Base-by-base conservation (phyloP, 2,888 invertebrate species). In the Tiliacea citrago region DNA sequence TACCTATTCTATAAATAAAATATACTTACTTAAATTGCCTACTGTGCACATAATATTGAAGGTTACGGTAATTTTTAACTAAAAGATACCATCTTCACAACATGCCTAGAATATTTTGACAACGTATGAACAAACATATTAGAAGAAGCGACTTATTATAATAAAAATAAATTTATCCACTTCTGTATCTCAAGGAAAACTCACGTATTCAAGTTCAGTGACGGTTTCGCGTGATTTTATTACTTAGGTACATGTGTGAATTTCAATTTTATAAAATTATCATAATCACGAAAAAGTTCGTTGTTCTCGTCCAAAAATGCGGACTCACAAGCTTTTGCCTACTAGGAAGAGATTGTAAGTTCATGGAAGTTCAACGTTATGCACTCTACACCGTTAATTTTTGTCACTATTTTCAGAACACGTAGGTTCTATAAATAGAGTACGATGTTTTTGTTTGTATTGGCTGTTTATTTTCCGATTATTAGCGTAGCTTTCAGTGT, bases 271-370 rank as follows among this genome's bases (percentile, higher is more conserved):
- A n/a, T n/a, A n/a, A n/a, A n/a, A 75, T 74, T 66, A 76, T 82
- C 72, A 24, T 65, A 70, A 68, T 39, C 74, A 77, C 69, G 68
- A 73, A 75, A 53, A 29, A 79, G 80, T 86, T 81, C 61, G 66
- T 78, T 80, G 72, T 85, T 77, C 79, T 72, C 62, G 21, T 68
- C 71, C 57, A 74, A 81, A 88, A 82, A 84, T 79, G 79, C 60
- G 74, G 77, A 73, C 72, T 75, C 78, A 78, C 83, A 84, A 86
- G 83, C 84, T 82, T 88, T 89, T 86, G 71, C 75, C 53, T 81
- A 88, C 79, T 81, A 92, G 93, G 92, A 93, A 94, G 94, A 91
- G 92, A 93, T 90, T 92, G 93, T 89, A 88, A 90, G 92, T 92
- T 93, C 94, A 93, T 88, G 92, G 91, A 88, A 85, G 92, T 92